phyloP scores from a whole-genome alignment of 2,113 vertebrate genomes.

The Alosa alosa region DNA sequence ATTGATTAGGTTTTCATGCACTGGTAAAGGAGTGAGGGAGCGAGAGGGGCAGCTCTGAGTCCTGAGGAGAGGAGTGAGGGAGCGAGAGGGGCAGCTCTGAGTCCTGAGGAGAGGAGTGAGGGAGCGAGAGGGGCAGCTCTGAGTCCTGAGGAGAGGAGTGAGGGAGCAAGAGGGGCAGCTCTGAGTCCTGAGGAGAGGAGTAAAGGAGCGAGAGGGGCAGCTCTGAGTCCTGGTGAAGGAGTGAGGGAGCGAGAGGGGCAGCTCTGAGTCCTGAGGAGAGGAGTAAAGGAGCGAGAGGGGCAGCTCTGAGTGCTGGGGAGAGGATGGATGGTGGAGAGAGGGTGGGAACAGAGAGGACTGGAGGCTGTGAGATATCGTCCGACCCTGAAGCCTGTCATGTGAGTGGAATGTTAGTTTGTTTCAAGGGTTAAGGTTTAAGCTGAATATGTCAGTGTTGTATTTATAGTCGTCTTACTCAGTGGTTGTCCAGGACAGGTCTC shows the following conservation, averaged over 20 bases:
- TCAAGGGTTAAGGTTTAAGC: not conserved
- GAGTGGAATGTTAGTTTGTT: not conserved
- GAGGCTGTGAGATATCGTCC: not conserved
- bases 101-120: not conserved
- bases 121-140: too few relatives aligned
- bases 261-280: too few relatives aligned
- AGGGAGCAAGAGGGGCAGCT: too few relatives aligned
- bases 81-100: too few relatives aligned
- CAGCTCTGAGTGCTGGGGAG: not conserved
- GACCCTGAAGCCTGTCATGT: not conserved
- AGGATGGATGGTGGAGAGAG: not conserved
- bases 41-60: not conserved
- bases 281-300: too few relatives aligned
- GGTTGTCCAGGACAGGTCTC: not conserved
- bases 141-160: not conserved
- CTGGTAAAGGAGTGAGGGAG: not conserved
- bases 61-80: not conserved
- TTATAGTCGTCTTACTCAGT: not conserved
- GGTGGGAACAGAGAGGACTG: not conserved
- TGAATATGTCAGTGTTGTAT: not conserved
- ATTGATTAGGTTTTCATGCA: slow-evolving; percentile 11
- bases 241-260: too few relatives aligned
- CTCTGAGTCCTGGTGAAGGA: not conserved
- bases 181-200: not conserved
- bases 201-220: too few relatives aligned